Percentiles rank a stretch among this genome's conserved stretches.
Evolutionary conservation across 2,797 vertebrate species (phyloP).

Genomic region (Eremophila alpestris): DNA sequence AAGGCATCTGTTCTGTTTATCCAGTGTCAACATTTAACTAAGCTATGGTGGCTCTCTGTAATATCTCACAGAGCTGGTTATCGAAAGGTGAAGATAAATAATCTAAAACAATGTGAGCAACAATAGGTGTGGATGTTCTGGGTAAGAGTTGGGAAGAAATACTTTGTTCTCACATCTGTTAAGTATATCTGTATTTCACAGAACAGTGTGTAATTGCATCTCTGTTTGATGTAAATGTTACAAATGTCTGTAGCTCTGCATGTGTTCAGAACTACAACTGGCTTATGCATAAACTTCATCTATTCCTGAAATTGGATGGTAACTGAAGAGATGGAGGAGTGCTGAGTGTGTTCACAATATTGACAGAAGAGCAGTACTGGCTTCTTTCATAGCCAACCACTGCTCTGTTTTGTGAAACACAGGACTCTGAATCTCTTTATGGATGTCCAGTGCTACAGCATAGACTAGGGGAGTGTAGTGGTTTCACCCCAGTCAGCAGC

Average conservation of each 20-base stretch:
- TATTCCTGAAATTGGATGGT: not conserved
- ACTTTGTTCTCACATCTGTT: not conserved
- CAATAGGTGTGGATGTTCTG: not conserved
- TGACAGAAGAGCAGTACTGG: accelerated
- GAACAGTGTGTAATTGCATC: not conserved
- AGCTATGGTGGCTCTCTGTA: not conserved
- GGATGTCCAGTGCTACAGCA: not conserved
- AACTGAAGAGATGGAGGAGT: not conserved
- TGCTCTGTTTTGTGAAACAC: not conserved
- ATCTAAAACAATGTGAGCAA: not conserved
- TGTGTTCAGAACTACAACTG: not conserved
- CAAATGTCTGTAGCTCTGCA: not conserved
- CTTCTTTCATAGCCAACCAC: not conserved
- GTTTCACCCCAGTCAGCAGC: not conserved
- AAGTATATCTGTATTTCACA: not conserved
- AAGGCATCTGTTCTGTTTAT: not conserved
- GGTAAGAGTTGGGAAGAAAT: not conserved
- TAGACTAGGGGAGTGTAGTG: not conserved
- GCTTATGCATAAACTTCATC: not conserved
- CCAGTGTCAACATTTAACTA: not conserved
- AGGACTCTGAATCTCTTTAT: not conserved
- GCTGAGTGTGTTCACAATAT: not conserved
- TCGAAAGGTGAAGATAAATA: not conserved
- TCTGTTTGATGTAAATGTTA: not conserved
- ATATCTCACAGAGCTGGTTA: not conserved